Evolutionary conservation across 1,140 invertebrate species (phyloP).

Genomic region (Drosophila eugracilis): DNA sequence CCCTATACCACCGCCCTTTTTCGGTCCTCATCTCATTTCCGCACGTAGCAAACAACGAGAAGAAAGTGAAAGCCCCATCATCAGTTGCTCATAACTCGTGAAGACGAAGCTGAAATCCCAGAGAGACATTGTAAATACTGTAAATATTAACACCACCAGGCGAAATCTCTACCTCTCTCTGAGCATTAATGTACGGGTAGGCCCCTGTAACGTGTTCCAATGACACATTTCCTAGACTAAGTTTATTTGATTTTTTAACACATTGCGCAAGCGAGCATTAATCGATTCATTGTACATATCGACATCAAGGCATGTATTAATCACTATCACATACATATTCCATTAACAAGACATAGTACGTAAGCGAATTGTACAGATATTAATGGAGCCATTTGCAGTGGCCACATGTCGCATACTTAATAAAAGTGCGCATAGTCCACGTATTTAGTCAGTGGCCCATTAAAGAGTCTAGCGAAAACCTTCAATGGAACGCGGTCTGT

Average conservation of each 20-base stretch:
- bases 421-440: constrained; percentile 57
- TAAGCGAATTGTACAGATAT: constrained; percentile 28
- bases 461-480: constrained; percentile 34
- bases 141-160: constrained; percentile 41
- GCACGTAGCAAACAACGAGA: constrained; percentile 28
- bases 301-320: constrained; percentile 14
- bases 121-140: constrained; percentile 60
- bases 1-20: constrained; percentile 4
- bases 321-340: constrained; percentile 38
- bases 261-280: constrained; percentile 38
- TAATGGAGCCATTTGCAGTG: constrained; percentile 55
- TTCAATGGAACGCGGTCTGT: constrained; percentile 14
- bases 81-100: constrained; percentile 51
- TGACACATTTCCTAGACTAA: constrained; percentile 40
- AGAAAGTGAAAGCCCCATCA: constrained; percentile 74
- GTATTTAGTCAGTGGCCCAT: constrained; percentile 31
- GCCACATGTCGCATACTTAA: constrained; percentile 72
- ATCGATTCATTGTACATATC: constrained; percentile 44
- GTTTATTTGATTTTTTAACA: constrained; percentile 46
- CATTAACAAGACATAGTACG: constrained; percentile 20
- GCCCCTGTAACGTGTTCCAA: constrained; percentile 15
- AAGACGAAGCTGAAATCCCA: constrained; percentile 27
- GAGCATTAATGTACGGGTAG: not conserved
- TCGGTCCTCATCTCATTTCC: constrained; percentile 49
- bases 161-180: constrained; percentile 4